phyloP scores from a whole-genome alignment of 2,113 vertebrate species.

The Cynoglossus semilaevis region DNA sequence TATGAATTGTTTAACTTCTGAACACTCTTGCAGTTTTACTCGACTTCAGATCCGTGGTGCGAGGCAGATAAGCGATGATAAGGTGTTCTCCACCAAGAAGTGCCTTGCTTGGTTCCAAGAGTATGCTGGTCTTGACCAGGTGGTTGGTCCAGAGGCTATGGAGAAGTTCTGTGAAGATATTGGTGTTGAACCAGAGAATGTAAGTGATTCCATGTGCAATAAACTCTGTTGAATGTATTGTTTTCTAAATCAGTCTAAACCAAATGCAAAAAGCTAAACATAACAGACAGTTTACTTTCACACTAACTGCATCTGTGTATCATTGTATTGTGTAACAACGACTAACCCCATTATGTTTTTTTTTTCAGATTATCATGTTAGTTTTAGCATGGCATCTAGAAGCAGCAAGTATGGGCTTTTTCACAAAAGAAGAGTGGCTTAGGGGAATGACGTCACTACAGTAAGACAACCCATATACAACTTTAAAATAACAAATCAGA shows the following conservation, averaged over 20 bases:
- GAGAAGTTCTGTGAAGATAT: constrained; percentile 98
- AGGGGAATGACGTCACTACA: constrained; percentile 95
- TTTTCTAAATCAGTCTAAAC: too few relatives aligned
- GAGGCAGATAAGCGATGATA: constrained; percentile 82
- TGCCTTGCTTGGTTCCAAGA: constrained; percentile 97
- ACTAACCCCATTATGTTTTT: background rate
- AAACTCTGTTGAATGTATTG: background rate
- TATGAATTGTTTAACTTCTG: too few relatives aligned
- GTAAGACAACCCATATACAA: constrained; percentile 73
- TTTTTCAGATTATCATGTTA: constrained; percentile 91
- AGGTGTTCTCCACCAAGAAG: constrained; percentile 94
- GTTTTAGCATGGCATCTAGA: constrained; percentile 97
- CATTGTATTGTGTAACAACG: background rate
- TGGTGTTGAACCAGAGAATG: constrained; percentile 95
- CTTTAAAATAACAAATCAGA: background rate
- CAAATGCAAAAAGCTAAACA: too few relatives aligned
- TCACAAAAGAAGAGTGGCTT: constrained; percentile 98
- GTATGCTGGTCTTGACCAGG: constrained; percentile 90
- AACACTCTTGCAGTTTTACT: constrained; percentile 76
- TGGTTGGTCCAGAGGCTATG: constrained; percentile 95
- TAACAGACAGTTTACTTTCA: too few relatives aligned
- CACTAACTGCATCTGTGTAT: background rate
- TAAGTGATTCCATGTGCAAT: constrained; percentile 61
- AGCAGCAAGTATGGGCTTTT: constrained; percentile 96
- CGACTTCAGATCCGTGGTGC: constrained; percentile 82